Base-by-base conservation (phyloP, 1,140 invertebrate genomes). In the Formica exsecta region DNA sequence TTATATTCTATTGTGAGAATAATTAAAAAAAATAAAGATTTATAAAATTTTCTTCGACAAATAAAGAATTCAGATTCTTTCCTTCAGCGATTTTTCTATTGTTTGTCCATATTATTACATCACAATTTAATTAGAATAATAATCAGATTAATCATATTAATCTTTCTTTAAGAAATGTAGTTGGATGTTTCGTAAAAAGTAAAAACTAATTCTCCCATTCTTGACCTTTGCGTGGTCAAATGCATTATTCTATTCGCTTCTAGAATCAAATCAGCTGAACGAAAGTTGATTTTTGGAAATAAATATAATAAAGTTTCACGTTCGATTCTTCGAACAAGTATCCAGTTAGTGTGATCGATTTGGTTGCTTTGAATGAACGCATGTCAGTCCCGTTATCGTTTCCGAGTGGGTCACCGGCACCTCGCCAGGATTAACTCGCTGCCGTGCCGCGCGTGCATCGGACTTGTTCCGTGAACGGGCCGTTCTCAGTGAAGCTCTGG, bases 381-480 rank as follows among this genome's bases (percentile, higher is more conserved):
- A 89, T 76, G 86, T 86, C 89, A 80, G 88, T 95, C 93, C 94
- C 94, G 94, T 95, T 95, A 95, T 92, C 92, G 91, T 93, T 93
- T 91, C 87, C 90, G 92, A 94, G 93, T 95, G 93, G 94, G 94
- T 95, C 94, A 95, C 91, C 92, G 89, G 92, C 90, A 92, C 89
- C 83, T 92, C 81, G 73, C 79, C 73, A 86, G 83, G 75, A 86
- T 90, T 88, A 84, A 83, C 90, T 86, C 68, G 86, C 80, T 32
- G 57, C 83, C 88, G 87, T 90, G 88, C 90, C 91, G 90, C 87
- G 87, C 89, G 87, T 90, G 87, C 91, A 91, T 89, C 87, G 89
- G 85, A 91, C 86, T 51, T 91, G 71, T 85, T 86, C 74, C 51
- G 74, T 68, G 74, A 71, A 64, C 80, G 65, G 22, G 41, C 85